phyloP scores from a whole-genome alignment of 2,797 vertebrate genomes.

The Pipistrellus pygmaeus region DNA sequence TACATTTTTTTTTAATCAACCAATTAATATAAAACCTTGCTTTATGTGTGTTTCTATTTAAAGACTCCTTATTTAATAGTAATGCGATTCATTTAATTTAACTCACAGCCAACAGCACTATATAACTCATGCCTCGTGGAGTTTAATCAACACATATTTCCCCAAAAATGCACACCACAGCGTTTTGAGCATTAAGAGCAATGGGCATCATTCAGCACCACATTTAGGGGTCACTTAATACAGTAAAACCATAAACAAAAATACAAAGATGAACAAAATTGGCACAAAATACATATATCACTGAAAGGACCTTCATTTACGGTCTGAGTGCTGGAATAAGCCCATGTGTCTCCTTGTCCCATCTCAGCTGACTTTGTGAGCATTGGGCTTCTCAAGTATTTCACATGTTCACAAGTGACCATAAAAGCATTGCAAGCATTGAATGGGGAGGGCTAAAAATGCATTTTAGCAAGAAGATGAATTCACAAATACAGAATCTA shows the following conservation, averaged over 20 bases:
- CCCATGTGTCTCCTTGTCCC: fast-evolving
- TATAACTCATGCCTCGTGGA: neutral
- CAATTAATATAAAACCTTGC: neutral
- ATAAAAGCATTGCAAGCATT: neutral
- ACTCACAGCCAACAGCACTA: neutral
- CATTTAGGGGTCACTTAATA: neutral
- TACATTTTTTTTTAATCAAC: neutral
- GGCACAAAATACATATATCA: neutral
- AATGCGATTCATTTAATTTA: neutral
- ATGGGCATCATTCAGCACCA: neutral
- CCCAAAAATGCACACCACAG: neutral
- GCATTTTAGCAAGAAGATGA: neutral
- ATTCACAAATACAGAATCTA: neutral
- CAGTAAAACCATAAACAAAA: neutral
- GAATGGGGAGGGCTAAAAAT: neutral
- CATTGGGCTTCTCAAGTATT: neutral
- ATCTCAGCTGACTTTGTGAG: too few relatives aligned
- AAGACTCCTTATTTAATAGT: neutral
- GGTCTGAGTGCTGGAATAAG: neutral
- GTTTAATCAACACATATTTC: neutral
- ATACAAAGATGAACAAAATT: neutral
- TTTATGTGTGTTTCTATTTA: constrained; percentile 37
- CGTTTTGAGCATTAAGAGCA: neutral
- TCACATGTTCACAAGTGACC: neutral
- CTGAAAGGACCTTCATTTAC: neutral